Base-by-base conservation (phyloP, 2,797 vertebrate species). In the Myotis findleyi region DNA sequence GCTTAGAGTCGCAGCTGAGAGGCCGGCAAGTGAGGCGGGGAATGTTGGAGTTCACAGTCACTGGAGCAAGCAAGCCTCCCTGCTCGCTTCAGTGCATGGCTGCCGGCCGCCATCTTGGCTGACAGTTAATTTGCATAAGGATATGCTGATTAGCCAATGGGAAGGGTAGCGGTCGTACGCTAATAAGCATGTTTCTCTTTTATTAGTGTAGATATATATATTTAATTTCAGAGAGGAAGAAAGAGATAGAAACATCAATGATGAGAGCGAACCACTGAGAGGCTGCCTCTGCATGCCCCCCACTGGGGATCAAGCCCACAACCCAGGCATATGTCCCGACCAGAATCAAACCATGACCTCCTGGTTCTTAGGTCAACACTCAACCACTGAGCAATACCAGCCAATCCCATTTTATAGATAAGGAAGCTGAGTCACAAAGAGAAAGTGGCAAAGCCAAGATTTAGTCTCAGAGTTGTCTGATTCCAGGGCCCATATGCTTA, bases 401-500 rank as follows among this genome's bases (percentile, higher is more conserved):
- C 13, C 7, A 6, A n/a, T n/a, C 20, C 33, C 73, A 72, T 57
- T 69, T 86, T 51, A 79, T 2, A 91, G 47, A 66, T 23, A 27
- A 84, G 36, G 84, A 85, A 87, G 36, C 38, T 38, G 51, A 95
- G n/a, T 38, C 87, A 79, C 25, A 82, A 80, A 95, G 1, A 83
- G 33, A 64, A 79, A 80, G 38, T 64, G 47, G n/a, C 30, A 27
- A 76, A 84, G 6, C 0, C 13, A 44, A 14, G 59, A 71, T 72
- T 69, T 69, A 49, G 14, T 47, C 2, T 23, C 25, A 8, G 38
- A 7, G 38, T 18, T 77, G 36, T 71, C 38, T 68, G 47, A 91
- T 53, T 57, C 30, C 49, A 73, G 27, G 68, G n/a, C 12, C 18
- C 12, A 41, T 7, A 25, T 4, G 9, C 44, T 55, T 57, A 59